phyloP scores from a whole-genome alignment of 2,888 invertebrate species.

The Peribatodes rhomboidaria region DNA sequence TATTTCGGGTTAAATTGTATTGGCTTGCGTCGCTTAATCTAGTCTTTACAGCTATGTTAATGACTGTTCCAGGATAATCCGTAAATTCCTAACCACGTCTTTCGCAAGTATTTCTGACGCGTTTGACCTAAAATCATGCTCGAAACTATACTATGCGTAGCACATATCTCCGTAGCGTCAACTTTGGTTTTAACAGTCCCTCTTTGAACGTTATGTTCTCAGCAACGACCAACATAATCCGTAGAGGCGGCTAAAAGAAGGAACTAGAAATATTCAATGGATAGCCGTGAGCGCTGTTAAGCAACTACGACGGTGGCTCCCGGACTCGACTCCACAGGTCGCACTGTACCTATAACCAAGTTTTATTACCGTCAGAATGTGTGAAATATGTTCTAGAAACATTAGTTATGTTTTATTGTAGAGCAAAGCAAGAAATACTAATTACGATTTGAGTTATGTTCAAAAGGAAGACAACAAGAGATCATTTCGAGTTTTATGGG shows the following conservation, averaged over 20 bases:
- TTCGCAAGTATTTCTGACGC: background rate
- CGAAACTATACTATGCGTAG: background rate
- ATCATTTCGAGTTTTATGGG: slow-evolving; percentile 2
- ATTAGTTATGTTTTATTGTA: slow-evolving; percentile 15
- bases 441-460: slow-evolving; percentile 19
- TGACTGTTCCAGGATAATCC: too few relatives aligned
- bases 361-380: slow-evolving; percentile 11
- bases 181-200: background rate
- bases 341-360: slow-evolving; percentile 5
- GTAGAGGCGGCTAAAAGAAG: background rate
- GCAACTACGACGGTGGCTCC: background rate
- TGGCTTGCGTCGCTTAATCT: too few relatives aligned
- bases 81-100: background rate
- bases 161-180: background rate
- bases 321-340: background rate
- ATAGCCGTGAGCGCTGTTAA: background rate
- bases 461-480: background rate
- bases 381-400: slow-evolving; percentile 18
- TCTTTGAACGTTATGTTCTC: background rate
- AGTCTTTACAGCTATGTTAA: too few relatives aligned
- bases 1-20: too few relatives aligned
- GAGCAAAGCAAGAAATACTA: slow-evolving; percentile 20
- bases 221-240: background rate
- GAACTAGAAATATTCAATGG: background rate
- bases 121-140: slow-evolving; percentile 12